Percentiles rank a stretch among this genome's conserved stretches.
These are phyloP conservation scores for Apantesis nais DNA, from an alignment of 2,888 invertebrate genomes.

Conservation along the genomic window DNA sequence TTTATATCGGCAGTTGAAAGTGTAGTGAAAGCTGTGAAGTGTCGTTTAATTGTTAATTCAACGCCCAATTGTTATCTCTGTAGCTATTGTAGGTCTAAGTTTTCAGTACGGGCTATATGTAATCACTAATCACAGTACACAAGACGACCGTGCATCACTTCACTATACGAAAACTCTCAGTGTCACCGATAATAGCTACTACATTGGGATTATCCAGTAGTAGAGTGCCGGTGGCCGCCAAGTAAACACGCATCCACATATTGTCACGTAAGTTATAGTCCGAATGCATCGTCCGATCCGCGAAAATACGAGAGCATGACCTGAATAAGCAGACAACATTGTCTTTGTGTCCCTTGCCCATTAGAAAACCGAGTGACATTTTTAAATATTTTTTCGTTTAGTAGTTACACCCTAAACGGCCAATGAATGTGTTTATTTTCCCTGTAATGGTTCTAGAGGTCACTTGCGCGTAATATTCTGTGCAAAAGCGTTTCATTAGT, in stretches of 20 bases:
- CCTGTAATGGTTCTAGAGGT: slow-evolving; percentile 22
- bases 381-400: slow-evolving; percentile 6
- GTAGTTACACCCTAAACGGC: slow-evolving; percentile 12
- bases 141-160: slow-evolving; percentile 38
- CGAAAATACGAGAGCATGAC: slow-evolving; percentile 40
- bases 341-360: slow-evolving; percentile 26
- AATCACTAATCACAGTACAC: slow-evolving; percentile 8
- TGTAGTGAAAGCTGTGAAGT: background rate
- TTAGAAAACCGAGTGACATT: slow-evolving; percentile 1
- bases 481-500: slow-evolving; percentile 18
- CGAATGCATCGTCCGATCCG: slow-evolving; percentile 40
- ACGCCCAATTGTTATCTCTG: background rate
- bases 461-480: slow-evolving; percentile 19
- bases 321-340: slow-evolving; percentile 33
- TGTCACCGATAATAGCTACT: slow-evolving; percentile 18
- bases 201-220: slow-evolving; percentile 50
- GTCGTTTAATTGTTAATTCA: background rate
- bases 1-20: background rate
- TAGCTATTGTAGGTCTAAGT: background rate
- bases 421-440: slow-evolving; percentile 34
- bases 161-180: slow-evolving; percentile 34
- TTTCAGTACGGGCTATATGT: background rate
- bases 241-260: slow-evolving; percentile 53
- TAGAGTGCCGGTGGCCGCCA: slow-evolving; percentile 51
- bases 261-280: slow-evolving; percentile 56